Conservation (phyloP, 2,888 invertebrate genomes). For the Cephus rjabovi region DNA sequence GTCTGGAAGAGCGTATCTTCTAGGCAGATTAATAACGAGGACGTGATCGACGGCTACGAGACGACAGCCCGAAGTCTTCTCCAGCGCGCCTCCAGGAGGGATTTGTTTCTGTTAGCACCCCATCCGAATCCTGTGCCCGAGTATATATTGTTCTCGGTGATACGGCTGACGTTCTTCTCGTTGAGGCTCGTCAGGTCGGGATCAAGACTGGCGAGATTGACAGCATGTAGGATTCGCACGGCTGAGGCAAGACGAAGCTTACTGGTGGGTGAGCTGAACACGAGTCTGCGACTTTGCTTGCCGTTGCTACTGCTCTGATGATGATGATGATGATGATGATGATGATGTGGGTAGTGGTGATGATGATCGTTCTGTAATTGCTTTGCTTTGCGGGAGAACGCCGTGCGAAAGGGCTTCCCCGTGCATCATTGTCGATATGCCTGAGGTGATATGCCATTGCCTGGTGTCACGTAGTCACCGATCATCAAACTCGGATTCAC, state of each 20-base stretch:
- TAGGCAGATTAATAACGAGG: slow-evolving; percentile 9
- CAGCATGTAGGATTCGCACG: slow-evolving; percentile 47
- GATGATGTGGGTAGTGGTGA: slow-evolving; percentile 20
- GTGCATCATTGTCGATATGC: slow-evolving; percentile 62
- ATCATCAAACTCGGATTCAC: slow-evolving; percentile 81
- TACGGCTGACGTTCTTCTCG: neutral
- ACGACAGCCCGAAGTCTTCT: slow-evolving; percentile 53
- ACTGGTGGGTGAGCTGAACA: slow-evolving; percentile 52
- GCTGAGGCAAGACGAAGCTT: slow-evolving; percentile 52
- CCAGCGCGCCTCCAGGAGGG: slow-evolving; percentile 48
- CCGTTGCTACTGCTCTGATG: slow-evolving; percentile 37
- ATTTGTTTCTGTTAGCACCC: slow-evolving; percentile 41
- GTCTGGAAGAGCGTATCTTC: slow-evolving; percentile 40
- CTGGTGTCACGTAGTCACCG: slow-evolving; percentile 78
- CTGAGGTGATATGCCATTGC: slow-evolving; percentile 67
- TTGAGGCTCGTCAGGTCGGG: slow-evolving; percentile 20
- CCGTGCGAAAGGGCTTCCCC: slow-evolving; percentile 47
- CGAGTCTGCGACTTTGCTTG: slow-evolving; percentile 44
- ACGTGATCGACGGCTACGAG: slow-evolving; percentile 45
- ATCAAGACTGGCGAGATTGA: slow-evolving; percentile 23
- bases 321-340: slow-evolving; percentile 17
- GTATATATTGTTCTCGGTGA: slow-evolving; percentile 20
- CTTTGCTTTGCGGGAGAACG: slow-evolving; percentile 50
- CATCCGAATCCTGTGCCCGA: slow-evolving; percentile 39
- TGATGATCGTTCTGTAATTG: slow-evolving; percentile 37